These are phyloP conservation scores for Ctena decussata DNA, from an alignment of 2,888 invertebrate species.

Conservation along the genomic window DNA sequence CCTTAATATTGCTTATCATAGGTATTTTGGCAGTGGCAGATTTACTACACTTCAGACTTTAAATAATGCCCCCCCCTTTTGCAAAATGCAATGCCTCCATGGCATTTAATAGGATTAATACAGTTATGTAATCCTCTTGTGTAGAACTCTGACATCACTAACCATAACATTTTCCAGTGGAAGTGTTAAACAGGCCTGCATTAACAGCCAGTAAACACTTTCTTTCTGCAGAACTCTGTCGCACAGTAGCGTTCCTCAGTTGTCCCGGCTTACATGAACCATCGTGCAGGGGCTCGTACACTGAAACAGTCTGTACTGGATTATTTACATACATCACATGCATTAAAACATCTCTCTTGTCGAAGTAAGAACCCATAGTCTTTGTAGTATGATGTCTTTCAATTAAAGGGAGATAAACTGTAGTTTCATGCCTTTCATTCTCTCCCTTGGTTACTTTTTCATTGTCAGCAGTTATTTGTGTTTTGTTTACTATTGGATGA, in stretches of 20 bases:
- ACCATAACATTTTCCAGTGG: conserved; percentile 85
- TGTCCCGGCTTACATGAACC: conserved; percentile 79
- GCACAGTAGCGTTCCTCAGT: conserved; percentile 76
- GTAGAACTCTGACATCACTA: too few species aligned
- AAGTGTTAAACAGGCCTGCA: conserved; percentile 86
- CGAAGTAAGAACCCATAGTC: conserved; percentile 58
- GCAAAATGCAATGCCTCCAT: too few species aligned
- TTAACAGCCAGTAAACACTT: conserved; percentile 85
- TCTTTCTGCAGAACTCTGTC: conserved; percentile 73
- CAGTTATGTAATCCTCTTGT: too few species aligned
- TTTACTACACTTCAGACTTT: too few species aligned
- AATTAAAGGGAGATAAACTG: conserved; percentile 61
- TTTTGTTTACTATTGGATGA: neutral
- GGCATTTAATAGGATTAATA: too few species aligned
- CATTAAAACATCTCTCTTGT: conserved; percentile 54
- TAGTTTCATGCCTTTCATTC: conserved; percentile 10
- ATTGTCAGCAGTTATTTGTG: neutral
- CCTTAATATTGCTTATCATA: too few species aligned
- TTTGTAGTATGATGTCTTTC: conserved; percentile 66
- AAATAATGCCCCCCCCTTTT: too few species aligned
- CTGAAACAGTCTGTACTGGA: conserved; percentile 83
- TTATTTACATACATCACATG: conserved; percentile 78
- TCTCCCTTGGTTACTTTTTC: neutral
- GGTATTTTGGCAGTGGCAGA: too few species aligned
- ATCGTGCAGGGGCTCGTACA: conserved; percentile 83